Evolutionary conservation across 2,113 vertebrate species (phyloP).

Genomic region (Zosterops japonicus): DNA sequence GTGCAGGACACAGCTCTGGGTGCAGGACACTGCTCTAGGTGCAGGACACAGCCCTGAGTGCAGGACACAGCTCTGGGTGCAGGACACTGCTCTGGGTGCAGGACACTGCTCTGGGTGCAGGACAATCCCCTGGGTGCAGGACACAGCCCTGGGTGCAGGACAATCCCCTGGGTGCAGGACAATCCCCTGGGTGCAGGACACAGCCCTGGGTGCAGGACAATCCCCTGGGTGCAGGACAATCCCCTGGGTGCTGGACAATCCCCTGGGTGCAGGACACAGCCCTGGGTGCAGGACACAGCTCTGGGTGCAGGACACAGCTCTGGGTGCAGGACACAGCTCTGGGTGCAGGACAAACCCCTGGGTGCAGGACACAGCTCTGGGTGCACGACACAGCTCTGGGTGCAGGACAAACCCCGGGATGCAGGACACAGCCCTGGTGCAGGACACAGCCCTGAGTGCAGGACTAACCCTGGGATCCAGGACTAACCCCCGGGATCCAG

Average conservation of each 20-base stretch:
- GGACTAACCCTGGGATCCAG: neutral
- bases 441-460: neutral
- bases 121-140: no score
- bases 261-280: neutral
- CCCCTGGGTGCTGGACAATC: no score
- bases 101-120: neutral
- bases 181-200: neutral
- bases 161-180: neutral
- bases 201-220: fast-evolving
- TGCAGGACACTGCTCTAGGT: no score
- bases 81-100: neutral
- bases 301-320: neutral
- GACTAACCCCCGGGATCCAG: neutral
- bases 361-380: neutral
- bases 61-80: no score
- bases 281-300: neutral
- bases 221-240: neutral
- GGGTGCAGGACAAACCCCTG: no score
- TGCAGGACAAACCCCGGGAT: neutral
- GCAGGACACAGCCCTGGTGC: neutral
- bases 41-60: neutral
- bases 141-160: neutral
- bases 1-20: neutral
- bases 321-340: neutral
- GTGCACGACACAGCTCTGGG: neutral